Conservation (phyloP, 2,113 vertebrate genomes). For the Rhea pennata region DNA sequence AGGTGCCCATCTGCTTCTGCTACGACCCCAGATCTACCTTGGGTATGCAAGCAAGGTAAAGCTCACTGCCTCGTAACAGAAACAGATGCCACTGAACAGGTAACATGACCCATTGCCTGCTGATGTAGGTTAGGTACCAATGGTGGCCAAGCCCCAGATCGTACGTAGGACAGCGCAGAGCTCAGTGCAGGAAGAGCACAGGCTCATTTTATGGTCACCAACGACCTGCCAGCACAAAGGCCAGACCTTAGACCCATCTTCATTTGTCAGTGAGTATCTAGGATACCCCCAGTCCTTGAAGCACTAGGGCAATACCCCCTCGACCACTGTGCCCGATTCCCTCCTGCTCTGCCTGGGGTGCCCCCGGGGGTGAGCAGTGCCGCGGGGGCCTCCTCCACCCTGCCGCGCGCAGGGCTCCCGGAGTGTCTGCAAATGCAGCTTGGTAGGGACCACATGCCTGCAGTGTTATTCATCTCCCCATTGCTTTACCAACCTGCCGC, state of each 20-base stretch:
- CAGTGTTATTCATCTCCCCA: neutral
- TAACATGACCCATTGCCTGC: neutral
- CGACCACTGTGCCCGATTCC: neutral
- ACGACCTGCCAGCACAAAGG: neutral
- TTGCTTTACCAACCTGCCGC: neutral
- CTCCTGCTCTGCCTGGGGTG: fast-evolving
- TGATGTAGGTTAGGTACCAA: neutral
- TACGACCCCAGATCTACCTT: neutral
- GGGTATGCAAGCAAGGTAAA: neutral
- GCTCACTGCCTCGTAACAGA: neutral
- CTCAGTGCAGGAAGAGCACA: neutral
- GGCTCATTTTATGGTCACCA: neutral
- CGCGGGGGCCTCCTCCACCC: neutral
- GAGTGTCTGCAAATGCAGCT: neutral
- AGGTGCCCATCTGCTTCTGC: neutral
- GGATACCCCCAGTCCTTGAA: conserved; percentile 10
- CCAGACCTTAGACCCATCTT: neutral
- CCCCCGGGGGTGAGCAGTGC: neutral
- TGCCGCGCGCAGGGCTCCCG: fast-evolving
- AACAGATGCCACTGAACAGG: neutral
- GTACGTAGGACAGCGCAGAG: neutral
- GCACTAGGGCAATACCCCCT: neutral
- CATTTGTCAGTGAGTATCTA: neutral
- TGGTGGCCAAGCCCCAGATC: neutral
- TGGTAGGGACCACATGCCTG: conserved; percentile 18